Base-by-base conservation (phyloP, 2,888 invertebrate genomes). In the Volucella inanis region DNA sequence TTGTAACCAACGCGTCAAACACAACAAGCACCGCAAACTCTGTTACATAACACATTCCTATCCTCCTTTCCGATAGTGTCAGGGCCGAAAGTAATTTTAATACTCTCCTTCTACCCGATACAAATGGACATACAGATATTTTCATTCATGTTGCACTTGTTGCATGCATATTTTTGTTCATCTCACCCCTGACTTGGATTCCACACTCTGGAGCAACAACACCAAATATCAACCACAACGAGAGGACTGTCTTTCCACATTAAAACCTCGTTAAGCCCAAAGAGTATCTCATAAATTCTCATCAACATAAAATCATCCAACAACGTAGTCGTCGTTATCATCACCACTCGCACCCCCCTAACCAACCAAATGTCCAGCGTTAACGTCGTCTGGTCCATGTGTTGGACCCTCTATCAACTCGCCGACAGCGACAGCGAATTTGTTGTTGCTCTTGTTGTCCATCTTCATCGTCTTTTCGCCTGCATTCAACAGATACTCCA, bases 221-320 rank as follows among this genome's bases (percentile, higher is more conserved):
- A 47, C 41, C 57, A 47, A 55, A 43, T 72, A 18, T 52, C 80
- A 50, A 61, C 49, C 41, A 62, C 70, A 62, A 49, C 72, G 70
- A 22, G 70, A 71, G 43, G 70, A 85, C 67, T 55, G 75, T 68
- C 71, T 77, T 59, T 77, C 43, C 81, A 77, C 85, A 85, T 85
- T 85, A 85, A 85, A 85, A 85, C 85, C 81, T 85, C 85, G 85
- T 85, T 85, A 85, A 85, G 85, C 81, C 85, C 85, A 72, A 85
- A 81, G 81, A 81, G 85, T 76, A 76, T 81, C 81, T 68, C 85
- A 85, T 85, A 85, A 85, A 85, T 85, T 81, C 85, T 85, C 85
- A 85, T 85, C 85, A 85, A 85, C 81, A 76, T 76, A 72, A 72
- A 81, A 68, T 55, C 75, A 81, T 77, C 85, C 81, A 81, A 72